Evolutionary conservation across 2,888 invertebrate species (phyloP).

Genomic region (Drosophila lutescens): DNA sequence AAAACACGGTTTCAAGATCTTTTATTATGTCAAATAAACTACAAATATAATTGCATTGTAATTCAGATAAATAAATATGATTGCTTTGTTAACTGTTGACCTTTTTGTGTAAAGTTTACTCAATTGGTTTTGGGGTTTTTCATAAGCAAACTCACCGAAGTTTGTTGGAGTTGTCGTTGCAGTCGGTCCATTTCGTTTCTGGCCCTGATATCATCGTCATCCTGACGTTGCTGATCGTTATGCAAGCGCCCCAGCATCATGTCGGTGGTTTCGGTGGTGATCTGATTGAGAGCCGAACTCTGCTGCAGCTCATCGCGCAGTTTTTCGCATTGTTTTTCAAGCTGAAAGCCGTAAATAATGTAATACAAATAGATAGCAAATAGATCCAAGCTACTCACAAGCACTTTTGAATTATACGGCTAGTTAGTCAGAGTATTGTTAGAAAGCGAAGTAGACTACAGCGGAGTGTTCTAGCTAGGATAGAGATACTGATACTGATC

Average conservation of each 20-base stretch:
- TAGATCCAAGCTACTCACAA: conserved; percentile 9
- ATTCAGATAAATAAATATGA: neutral
- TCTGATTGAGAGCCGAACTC: conserved; percentile 65
- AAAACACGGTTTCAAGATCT: too few species aligned
- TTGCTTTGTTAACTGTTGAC: neutral
- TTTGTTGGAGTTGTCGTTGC: conserved; percentile 70
- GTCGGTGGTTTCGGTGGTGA: conserved; percentile 86
- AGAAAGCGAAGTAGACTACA: conserved; percentile 15
- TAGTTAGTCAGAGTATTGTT: conserved; percentile 8
- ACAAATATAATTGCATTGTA: neutral
- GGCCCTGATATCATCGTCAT: conserved; percentile 71
- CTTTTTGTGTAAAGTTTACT: neutral
- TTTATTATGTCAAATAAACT: too few species aligned
- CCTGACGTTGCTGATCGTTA: conserved; percentile 85
- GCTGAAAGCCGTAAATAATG: conserved; percentile 78
- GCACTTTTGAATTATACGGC: neutral
- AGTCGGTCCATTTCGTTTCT: conserved; percentile 80
- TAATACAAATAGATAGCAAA: neutral
- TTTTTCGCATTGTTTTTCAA: conserved; percentile 85
- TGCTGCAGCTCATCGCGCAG: conserved; percentile 81
- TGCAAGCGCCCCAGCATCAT: conserved; percentile 86
- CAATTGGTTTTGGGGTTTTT: neutral
- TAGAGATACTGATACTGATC: conserved; percentile 20
- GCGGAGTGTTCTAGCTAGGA: conserved; percentile 15
- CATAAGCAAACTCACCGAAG: conserved; percentile 65